Evolutionary conservation across 2,113 vertebrate species (phyloP), one percentile per base, ranked within the genome.

Genomic region (Aspiorhynchus laticeps): DNA sequence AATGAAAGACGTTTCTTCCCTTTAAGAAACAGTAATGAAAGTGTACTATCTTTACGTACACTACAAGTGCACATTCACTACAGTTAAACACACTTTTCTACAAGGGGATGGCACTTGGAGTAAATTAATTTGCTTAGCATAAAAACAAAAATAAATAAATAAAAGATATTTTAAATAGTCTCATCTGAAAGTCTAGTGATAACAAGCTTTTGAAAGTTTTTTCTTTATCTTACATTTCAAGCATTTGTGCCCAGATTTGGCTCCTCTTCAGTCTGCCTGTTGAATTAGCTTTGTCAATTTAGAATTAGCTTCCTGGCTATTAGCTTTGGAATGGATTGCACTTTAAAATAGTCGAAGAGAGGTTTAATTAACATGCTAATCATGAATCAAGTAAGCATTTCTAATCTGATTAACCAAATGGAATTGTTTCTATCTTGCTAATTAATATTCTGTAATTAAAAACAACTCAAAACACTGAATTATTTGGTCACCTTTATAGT

Each of bases 281-380:
- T 91, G 86, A 92, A 89, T 91, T 84, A 90, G 59, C 41, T 56
- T 61, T 28, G 89, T 88, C 73, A 84, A 88, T 90, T 80, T 38
- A 31, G 85, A 87, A 93, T 93, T 93, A 91, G 91, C 93, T 93
- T 93, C 85, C 73, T 53, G 88, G 36, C 86, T 92, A 91, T 94
- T 92, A 89, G 91, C 90, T 92, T 91, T 92, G 91, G 92, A 92
- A 88, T 87, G 77, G 89, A 88, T 89, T 48, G 79, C 91, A 88
- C 88, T 79, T 79, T 80, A 91, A 92, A 91, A 93, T 90, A 91
- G 92, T 91, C 19, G 36, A 89, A 85, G 78, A 87, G 88, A 90
- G 89, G 91, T 93, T 93, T 93, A 93, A 93, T 94, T 92, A 91
- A 92, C 88, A 90, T 88, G 90, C 90, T 94, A 94, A 94, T 94